Evolutionary conservation across 2,888 invertebrate species (phyloP), one percentile per base, ranked within the genome.

Genomic region (Nomada ruficornis): DNA sequence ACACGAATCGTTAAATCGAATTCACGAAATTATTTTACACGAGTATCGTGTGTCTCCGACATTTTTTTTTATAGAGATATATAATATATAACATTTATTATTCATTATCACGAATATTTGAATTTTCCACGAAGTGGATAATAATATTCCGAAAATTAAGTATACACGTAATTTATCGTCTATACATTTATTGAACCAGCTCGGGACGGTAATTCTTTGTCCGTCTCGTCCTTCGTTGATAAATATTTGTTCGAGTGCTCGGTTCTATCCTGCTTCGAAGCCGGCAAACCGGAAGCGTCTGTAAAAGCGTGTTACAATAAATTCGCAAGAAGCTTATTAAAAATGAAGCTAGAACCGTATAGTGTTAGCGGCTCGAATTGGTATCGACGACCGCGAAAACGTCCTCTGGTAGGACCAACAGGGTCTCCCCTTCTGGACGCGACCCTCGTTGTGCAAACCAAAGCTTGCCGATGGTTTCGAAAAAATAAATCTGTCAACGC

Each of bases 401-500:
- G 91, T 89, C 91, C 92, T 62, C 88, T 92, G 80, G 90, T 92
- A 82, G 93, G 93, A 67, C 92, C 92, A 1, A 93, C 93, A 7
- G 93, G 93, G 42, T 92, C 91, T 3, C 93, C 93, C 10, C 89
- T 88, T 73, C 84, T 93, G 71, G 93, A 93, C 70, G 90, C 90
- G n/a, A 91, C 90, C 69, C 80, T 93, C 20, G 84, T 90, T 44
- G 67, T 87, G 47, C 91, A 92, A 73, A 92, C 91, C 20, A 91
- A 87, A 70, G 82, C 91, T 9, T 91, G 90, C 69, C 91, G 89
- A 47, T 93, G 93, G 93, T 92, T 87, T 69, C 86, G 87, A 20
- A 89, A 86, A 55, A 91, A 89, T 70, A 90, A 88, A 82, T 75
- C 88, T 9, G 72, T 82, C 54, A 88, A 89, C 81, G 69, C 83